Evolutionary conservation across 2,113 vertebrate genomes (phyloP), one percentile per base, ranked within the genome.

Genomic region (Brachyistius frenatus): DNA sequence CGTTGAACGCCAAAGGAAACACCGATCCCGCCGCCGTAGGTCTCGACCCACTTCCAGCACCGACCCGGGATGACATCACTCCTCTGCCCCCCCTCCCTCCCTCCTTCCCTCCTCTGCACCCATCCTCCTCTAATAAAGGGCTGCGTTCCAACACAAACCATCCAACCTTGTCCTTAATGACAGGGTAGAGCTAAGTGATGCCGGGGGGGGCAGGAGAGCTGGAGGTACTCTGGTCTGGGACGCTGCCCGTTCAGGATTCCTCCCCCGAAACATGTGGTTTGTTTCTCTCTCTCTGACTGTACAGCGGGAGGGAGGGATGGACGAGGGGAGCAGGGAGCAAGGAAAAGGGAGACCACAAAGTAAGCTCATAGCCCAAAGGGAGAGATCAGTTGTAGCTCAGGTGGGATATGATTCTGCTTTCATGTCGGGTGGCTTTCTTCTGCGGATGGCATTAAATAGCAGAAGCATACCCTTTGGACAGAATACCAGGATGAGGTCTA

Each of bases 61-160:
- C 81, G 80, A 94, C 91, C 90, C 88, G 85, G 84, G 84, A 87
- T 94, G 91, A 94, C 93, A 93, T 93, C 93, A 94, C 82, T 66
- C 64, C 58, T 70, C 67, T 81, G 55, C 30, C 61, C 47, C 49
- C 36, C 39, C 44, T 14, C 16, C 37, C 35, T n/a, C 31, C 14
- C 23, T 65, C 66, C 66, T 58, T 9, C 60, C 58, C 58, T 50
- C 47, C 30, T 56, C 63, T 39, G 39, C 88, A 81, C 54, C 72
- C 90, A 73, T 69, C 81, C 78, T 76, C 69, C 84, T 84, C 77
- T 73, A 90, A 92, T 87, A 92, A 92, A 90, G 84, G 86, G 68
- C 84, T 31, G 58, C 10, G 79, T 85, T 94, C 93, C 93, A 94
- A 93, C 87, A 90, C 86, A 90, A 92, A 90, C 87, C 91, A 70